phyloP scores from a whole-genome alignment of 2,797 vertebrate species.

The Gallinago nigripennis region DNA sequence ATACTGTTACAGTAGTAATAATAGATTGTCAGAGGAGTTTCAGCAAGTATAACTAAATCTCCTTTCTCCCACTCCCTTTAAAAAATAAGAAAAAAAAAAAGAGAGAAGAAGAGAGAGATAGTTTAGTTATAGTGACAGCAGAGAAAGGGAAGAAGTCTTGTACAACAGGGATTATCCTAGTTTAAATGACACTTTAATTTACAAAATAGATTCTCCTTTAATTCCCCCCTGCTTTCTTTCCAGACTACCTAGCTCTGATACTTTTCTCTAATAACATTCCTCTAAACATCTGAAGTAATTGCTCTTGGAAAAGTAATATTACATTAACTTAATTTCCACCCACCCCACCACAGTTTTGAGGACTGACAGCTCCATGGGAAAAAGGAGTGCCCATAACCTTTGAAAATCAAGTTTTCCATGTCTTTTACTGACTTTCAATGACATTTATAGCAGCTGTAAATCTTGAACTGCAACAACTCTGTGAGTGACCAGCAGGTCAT shows the following conservation, averaged over 20 bases:
- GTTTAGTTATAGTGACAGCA: neutral
- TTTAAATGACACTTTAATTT: neutral
- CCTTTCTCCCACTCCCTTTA: neutral
- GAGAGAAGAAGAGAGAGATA: rapidly evolving
- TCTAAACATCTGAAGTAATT: neutral
- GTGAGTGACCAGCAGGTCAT: neutral
- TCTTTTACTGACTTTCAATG: neutral
- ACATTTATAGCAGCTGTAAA: neutral
- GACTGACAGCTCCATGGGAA: neutral
- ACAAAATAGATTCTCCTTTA: too few relatives aligned
- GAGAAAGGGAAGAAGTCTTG: neutral
- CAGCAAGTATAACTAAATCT: neutral
- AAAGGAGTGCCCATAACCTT: neutral
- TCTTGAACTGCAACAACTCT: neutral
- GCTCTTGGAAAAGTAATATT: neutral
- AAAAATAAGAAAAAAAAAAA: neutral
- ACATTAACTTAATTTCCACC: neutral
- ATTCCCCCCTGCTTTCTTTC: neutral
- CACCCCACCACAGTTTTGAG: neutral
- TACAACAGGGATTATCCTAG: neutral
- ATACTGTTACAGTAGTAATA: neutral
- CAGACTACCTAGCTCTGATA: neutral
- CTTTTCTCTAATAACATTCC: neutral
- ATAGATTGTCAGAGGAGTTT: neutral
- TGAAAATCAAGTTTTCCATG: neutral